These are phyloP conservation scores for Lepeophtheirus salmonis DNA, from an alignment of 1,140 invertebrate species.

Conservation along the genomic window DNA sequence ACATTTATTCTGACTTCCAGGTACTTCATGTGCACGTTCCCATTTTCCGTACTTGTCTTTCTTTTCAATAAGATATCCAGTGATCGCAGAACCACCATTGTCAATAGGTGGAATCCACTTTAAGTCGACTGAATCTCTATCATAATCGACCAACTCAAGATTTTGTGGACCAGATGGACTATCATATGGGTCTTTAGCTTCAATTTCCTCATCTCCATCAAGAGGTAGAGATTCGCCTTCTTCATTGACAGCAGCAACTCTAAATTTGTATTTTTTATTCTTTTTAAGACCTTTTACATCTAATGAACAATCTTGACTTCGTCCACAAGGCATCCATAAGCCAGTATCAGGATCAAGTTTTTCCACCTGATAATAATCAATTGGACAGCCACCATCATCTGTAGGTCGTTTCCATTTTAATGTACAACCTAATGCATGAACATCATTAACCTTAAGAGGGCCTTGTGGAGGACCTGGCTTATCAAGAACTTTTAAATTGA, in stretches of 20 bases:
- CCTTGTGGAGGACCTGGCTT: conserved; percentile 70
- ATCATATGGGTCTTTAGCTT: conserved; percentile 89
- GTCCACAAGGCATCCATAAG: conserved; percentile 76
- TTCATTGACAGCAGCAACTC: conserved; percentile 82
- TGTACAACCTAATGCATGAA: conserved; percentile 44
- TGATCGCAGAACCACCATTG: conserved; percentile 69
- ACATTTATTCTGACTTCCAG: conserved; percentile 54
- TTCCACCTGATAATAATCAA: conserved; percentile 39
- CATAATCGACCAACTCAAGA: conserved; percentile 80
- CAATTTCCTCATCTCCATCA: conserved; percentile 59
- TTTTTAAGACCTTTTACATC: conserved; percentile 69
- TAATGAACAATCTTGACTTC: conserved; percentile 53
- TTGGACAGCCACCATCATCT: conserved; percentile 51
- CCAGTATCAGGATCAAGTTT: conserved; percentile 81
- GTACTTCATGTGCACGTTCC: conserved; percentile 70
- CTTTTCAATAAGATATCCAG: conserved; percentile 71
- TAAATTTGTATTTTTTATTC: conserved; percentile 80
- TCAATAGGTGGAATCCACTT: conserved; percentile 57
- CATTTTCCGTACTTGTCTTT: conserved; percentile 84
- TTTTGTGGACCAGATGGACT: conserved; percentile 77
- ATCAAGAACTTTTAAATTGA: conserved; percentile 77
- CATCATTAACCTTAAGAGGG: conserved; percentile 39
- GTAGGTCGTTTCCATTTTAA: conserved; percentile 81
- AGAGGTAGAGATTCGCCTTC: conserved; percentile 89
- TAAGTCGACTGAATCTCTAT: conserved; percentile 79